A percentile compares a stretch with the other conserved stretches of the same genome.
phyloP scores from a whole-genome alignment of 2,888 invertebrate genomes.

The Euphydryas editha region DNA sequence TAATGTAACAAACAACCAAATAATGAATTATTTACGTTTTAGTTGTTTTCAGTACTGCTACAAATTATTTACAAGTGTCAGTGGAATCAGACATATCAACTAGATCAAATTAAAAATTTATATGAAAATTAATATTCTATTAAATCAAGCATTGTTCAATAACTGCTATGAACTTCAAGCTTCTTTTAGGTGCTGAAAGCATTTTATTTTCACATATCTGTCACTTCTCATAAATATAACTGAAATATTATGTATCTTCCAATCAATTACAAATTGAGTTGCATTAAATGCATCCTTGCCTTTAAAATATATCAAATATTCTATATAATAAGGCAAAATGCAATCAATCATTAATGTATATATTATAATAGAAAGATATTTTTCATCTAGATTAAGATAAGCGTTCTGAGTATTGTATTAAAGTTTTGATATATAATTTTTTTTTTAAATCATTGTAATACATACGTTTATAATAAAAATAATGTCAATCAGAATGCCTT shows the following conservation, averaged over 20 bases:
- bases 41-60: not conserved
- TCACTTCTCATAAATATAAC: not conserved
- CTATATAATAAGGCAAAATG: slow-evolving; percentile 28
- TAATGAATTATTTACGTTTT: not conserved
- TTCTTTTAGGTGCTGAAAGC: slow-evolving; percentile 52
- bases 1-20: slow-evolving; percentile 9
- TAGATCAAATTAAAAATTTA: not conserved
- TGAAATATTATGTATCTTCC: slow-evolving; percentile 22
- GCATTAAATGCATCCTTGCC: slow-evolving; percentile 73
- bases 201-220: slow-evolving; percentile 44
- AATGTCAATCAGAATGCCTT: slow-evolving; percentile 62
- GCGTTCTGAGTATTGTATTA: slow-evolving; percentile 18
- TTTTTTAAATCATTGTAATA: slow-evolving; percentile 9
- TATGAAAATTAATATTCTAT: not conserved
- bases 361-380: slow-evolving; percentile 45
- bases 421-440: not conserved
- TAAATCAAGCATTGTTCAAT: not conserved
- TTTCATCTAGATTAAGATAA: slow-evolving; percentile 39
- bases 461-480: slow-evolving; percentile 34
- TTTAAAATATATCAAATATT: slow-evolving; percentile 8
- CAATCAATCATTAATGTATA: slow-evolving; percentile 45
- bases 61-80: not conserved
- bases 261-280: slow-evolving; percentile 39
- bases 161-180: not conserved
- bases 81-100: not conserved